Conservation (phyloP, 2,797 vertebrate genomes). For the Synanceia verrucosa region DNA sequence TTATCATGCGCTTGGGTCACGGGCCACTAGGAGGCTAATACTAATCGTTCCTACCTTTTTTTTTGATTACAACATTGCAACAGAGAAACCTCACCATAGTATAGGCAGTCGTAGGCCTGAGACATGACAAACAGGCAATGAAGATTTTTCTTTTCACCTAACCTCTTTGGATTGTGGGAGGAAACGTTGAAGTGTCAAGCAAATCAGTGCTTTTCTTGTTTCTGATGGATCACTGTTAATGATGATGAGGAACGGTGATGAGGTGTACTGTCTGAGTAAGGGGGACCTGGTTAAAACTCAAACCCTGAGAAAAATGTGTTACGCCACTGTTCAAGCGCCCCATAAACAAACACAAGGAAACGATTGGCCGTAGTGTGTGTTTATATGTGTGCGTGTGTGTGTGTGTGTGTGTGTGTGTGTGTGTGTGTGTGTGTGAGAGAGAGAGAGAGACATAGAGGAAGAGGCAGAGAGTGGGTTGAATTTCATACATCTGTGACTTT, state of each 20-base stretch:
- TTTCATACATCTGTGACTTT: conserved; percentile 65
- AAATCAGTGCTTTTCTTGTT: conserved; percentile 1
- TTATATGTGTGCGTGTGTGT: background rate
- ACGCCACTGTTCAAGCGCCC: conserved; percentile 51
- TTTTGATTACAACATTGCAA: conserved; percentile 43
- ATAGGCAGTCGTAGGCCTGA: background rate
- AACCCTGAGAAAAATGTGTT: conserved; percentile 38
- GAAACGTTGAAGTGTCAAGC: conserved; percentile 3
- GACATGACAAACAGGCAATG: background rate
- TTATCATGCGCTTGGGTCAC: conserved; percentile 50
- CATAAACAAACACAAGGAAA: conserved; percentile 60
- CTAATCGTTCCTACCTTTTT: conserved; percentile 38
- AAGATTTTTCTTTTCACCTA: background rate
- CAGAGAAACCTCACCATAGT: background rate
- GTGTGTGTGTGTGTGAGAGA: background rate
- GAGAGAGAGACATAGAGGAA: conserved; percentile 45
- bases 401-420: background rate
- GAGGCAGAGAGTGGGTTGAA: conserved; percentile 51
- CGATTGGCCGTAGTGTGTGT: conserved; percentile 20
- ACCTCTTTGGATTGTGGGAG: conserved; percentile 4
- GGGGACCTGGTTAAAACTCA: conserved; percentile 14
- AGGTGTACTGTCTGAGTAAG: conserved; percentile 25
- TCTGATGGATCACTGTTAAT: conserved; percentile 24
- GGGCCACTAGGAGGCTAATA: conserved; percentile 67
- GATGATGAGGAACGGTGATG: conserved; percentile 16